These are phyloP conservation scores for Philereme transversata DNA, from an alignment of 2,888 invertebrate species.

Conservation along the genomic window DNA sequence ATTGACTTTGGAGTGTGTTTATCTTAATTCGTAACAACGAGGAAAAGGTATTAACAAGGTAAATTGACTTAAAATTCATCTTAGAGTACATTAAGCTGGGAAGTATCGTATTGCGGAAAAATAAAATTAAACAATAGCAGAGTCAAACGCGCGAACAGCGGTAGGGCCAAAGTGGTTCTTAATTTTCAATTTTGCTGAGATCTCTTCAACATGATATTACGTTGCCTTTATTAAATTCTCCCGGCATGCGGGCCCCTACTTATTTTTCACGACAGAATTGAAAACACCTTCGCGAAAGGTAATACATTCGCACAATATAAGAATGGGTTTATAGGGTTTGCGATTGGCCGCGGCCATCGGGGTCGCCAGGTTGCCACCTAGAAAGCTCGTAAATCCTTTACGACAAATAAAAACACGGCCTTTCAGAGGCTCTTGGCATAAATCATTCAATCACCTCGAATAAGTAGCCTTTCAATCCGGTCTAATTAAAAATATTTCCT, in stretches of 20 bases:
- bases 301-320: conserved; percentile 70
- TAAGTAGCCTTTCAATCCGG: conserved; percentile 8
- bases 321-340: conserved; percentile 70
- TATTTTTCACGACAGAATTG: conserved; percentile 74
- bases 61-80: conserved; percentile 37
- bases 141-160: conserved; percentile 42
- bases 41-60: conserved; percentile 27
- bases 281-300: conserved; percentile 66
- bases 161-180: conserved; percentile 55
- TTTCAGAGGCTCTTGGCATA: conserved; percentile 58
- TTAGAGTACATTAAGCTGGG: conserved; percentile 32
- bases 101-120: conserved; percentile 39
- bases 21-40: conserved; percentile 24
- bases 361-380: conserved; percentile 42
- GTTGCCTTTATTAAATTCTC: conserved; percentile 68
- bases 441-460: conserved; percentile 69
- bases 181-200: conserved; percentile 69
- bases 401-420: conserved; percentile 75
- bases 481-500: conserved; percentile 35
- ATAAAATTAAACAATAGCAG: conserved; percentile 44
- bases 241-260: conserved; percentile 52
- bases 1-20: conserved; percentile 17
- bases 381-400: conserved; percentile 73
- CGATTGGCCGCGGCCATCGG: conserved; percentile 56
- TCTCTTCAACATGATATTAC: conserved; percentile 61